phyloP scores from a whole-genome alignment of 2,797 vertebrate genomes.

The Acridotheres tristis region DNA sequence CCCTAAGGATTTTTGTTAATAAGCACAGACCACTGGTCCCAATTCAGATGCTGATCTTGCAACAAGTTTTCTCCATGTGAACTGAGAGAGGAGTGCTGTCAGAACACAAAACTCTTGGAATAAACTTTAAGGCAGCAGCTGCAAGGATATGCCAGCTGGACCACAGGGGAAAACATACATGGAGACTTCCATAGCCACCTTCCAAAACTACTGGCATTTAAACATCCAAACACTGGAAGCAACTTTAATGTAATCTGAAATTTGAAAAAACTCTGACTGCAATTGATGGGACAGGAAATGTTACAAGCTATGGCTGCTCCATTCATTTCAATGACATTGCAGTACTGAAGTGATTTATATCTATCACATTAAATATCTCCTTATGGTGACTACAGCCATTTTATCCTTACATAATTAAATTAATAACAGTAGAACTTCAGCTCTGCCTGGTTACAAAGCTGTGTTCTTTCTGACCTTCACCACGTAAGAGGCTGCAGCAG shows the following conservation, averaged over 20 bases:
- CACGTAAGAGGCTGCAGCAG: not conserved
- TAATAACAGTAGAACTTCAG: not conserved
- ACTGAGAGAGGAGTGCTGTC: not conserved
- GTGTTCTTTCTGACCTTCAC: not conserved
- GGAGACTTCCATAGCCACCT: not conserved
- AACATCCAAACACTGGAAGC: not conserved
- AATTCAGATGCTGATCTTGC: not conserved
- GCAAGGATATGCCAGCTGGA: not conserved
- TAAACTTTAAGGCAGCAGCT: not conserved
- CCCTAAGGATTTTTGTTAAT: slow-evolving; percentile 53
- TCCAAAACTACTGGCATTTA: not conserved
- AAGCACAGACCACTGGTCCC: slow-evolving; percentile 47
- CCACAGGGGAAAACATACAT: not conserved
- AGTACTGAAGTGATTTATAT: not conserved
- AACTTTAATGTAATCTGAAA: not conserved
- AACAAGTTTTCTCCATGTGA: not conserved
- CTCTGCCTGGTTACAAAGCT: not conserved
- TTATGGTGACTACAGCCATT: not conserved
- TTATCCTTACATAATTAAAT: not conserved
- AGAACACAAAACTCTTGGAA: not conserved
- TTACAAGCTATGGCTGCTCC: not conserved
- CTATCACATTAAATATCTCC: not conserved
- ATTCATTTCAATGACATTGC: not conserved
- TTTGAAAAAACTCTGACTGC: not conserved
- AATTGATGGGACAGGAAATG: not conserved